These are phyloP conservation scores for Liopterus haemorrhoidalis DNA, from an alignment of 2,888 invertebrate species.

Conservation along the genomic window DNA sequence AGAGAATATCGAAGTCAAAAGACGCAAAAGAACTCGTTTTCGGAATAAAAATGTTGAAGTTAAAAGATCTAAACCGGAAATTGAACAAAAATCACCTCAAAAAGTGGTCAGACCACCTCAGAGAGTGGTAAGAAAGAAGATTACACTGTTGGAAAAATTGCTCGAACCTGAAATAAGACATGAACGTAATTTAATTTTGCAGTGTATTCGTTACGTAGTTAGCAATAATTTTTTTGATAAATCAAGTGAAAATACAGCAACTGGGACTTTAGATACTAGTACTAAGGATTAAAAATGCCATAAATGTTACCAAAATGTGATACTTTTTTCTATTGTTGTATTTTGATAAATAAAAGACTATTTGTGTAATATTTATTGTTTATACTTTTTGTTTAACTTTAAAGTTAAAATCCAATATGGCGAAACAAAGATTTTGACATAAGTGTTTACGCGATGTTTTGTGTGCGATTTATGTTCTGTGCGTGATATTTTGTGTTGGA, in stretches of 20 bases:
- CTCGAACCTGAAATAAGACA: constrained; percentile 72
- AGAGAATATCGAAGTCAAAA: constrained; percentile 27
- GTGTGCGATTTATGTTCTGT: too few relatives aligned
- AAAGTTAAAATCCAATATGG: too few relatives aligned
- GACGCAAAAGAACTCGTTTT: constrained; percentile 25
- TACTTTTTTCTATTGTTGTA: too few relatives aligned
- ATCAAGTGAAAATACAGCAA: constrained; percentile 1
- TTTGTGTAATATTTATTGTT: too few relatives aligned
- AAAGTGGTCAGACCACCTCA: constrained; percentile 29
- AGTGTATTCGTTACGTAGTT: constrained; percentile 76
- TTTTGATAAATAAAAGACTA: too few relatives aligned
- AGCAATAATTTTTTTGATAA: constrained; percentile 66
- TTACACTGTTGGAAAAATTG: constrained; percentile 64
- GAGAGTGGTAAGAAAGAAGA: constrained; percentile 40
- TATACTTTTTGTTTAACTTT: too few relatives aligned
- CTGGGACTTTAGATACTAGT: too few relatives aligned
- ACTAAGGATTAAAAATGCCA: too few relatives aligned
- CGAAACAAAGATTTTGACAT: too few relatives aligned
- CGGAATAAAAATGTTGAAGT: constrained; percentile 30
- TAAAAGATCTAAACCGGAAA: constrained; percentile 8
- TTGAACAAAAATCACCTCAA: constrained; percentile 7
- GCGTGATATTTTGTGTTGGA: too few relatives aligned
- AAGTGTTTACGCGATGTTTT: too few relatives aligned
- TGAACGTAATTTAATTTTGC: constrained; percentile 80
- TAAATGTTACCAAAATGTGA: too few relatives aligned